Percentiles rank a stretch among this genome's conserved stretches.
Conservation (phyloP, 1,140 invertebrate genomes). For the Scylla paramamosain region DNA sequence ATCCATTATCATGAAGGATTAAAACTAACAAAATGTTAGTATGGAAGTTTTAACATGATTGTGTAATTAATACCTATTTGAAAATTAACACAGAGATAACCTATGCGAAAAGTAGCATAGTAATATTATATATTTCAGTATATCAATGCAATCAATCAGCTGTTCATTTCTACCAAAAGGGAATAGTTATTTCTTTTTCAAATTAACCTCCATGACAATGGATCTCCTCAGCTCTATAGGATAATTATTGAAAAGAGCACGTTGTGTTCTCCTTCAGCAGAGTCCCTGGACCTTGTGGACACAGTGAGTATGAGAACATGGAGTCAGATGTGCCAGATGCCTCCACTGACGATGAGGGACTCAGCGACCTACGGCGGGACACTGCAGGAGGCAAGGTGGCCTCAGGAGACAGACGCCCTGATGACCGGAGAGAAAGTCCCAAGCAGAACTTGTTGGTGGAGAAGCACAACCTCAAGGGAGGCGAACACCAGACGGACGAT, state of each 20-base stretch:
- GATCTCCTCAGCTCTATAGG: not conserved
- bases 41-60: no score
- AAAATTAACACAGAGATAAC: no score
- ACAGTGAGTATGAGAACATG: constrained; percentile 72
- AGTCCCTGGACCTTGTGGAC: constrained; percentile 53
- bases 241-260: not conserved
- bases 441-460: constrained; percentile 2
- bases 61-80: no score
- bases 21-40: no score
- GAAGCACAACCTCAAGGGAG: constrained; percentile 35
- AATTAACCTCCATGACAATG: not conserved
- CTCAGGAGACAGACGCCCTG: not conserved
- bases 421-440: not conserved
- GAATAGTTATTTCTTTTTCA: no score
- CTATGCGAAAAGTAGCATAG: no score
- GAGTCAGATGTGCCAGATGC: constrained; percentile 66
- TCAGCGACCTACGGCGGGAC: constrained; percentile 28
- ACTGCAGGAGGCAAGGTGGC: not conserved
- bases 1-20: no score
- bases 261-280: constrained; percentile 54
- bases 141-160: no score
- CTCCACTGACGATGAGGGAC: constrained; percentile 67
- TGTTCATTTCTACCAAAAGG: no score
- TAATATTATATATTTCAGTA: no score
- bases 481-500: constrained; percentile 71